Conservation (phyloP, 2,113 vertebrate species). For the Oryzias curvinotus region DNA sequence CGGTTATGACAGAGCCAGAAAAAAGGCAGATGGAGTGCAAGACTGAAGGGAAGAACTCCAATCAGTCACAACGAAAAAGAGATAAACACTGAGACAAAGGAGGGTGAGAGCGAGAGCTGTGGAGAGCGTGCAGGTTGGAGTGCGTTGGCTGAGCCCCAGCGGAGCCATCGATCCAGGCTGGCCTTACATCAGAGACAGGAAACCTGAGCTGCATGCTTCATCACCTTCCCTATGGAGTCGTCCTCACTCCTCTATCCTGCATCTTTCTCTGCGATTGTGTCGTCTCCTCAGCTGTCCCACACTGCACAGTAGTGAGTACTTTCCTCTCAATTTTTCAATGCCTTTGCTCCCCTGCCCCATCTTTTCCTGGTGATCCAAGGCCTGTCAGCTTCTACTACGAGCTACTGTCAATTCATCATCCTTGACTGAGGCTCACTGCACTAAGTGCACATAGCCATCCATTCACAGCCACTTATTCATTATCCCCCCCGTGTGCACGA, state of each 20-base stretch:
- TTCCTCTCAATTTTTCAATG: constrained; percentile 17
- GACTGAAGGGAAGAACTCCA: constrained; percentile 40
- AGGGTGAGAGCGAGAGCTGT: constrained; percentile 55
- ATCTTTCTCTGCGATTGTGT: constrained; percentile 27
- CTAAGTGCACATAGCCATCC: constrained; percentile 71
- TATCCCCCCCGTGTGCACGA: constrained; percentile 34
- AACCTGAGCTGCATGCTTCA: constrained; percentile 76
- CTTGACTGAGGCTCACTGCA: constrained; percentile 35
- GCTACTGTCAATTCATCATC: constrained; percentile 70
- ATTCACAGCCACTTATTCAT: constrained; percentile 74
- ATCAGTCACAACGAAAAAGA: constrained; percentile 43
- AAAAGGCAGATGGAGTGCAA: constrained; percentile 16
- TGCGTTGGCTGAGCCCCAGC: constrained; percentile 70
- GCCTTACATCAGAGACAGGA: constrained; percentile 78
- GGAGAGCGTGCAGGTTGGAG: constrained; percentile 62
- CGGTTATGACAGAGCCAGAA: constrained; percentile 23
- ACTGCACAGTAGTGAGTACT: constrained; percentile 11
- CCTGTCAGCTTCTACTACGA: constrained; percentile 41
- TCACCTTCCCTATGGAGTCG: constrained; percentile 71
- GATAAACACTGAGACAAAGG: constrained; percentile 52
- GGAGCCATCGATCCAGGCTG: constrained; percentile 75
- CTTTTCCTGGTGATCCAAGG: constrained; percentile 28
- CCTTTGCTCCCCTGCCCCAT: constrained; percentile 13
- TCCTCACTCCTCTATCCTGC: constrained; percentile 34
- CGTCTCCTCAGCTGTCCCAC: constrained; percentile 22